phyloP scores from a whole-genome alignment of 2,113 vertebrate species.

The Cnemophilus loriae region DNA sequence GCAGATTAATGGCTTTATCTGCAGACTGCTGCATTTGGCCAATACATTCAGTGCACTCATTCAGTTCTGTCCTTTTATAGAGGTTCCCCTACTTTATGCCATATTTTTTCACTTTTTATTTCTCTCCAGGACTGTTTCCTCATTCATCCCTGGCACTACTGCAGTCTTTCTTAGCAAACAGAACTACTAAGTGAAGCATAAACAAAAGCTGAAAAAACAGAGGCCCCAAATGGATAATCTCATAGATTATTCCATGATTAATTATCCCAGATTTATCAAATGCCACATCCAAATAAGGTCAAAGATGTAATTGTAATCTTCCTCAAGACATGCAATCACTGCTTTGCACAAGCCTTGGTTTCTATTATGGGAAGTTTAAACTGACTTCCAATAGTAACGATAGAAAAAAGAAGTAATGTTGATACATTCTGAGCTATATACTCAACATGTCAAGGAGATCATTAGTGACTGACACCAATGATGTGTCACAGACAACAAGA shows the following conservation, averaged over 20 bases:
- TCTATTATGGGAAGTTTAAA: not conserved
- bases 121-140: not conserved
- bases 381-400: not conserved
- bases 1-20: not conserved
- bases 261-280: slow-evolving; percentile 34
- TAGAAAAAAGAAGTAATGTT: not conserved
- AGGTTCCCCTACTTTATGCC: not conserved
- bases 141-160: not conserved
- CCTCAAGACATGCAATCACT: not conserved
- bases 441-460: slow-evolving; percentile 9
- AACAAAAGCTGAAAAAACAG: slow-evolving; percentile 5
- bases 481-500: slow-evolving; percentile 5
- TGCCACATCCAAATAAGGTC: slow-evolving; percentile 27
- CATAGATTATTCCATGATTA: slow-evolving; percentile 23
- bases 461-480: slow-evolving; percentile 31
- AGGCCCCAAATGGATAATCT: slow-evolving; percentile 7
- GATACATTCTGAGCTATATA: not conserved
- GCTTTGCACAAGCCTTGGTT: not conserved
- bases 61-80: slow-evolving; percentile 52
- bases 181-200: not conserved
- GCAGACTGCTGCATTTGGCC: not conserved
- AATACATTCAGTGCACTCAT: not conserved
- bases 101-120: not conserved
- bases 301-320: not conserved
- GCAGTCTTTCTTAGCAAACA: not conserved